phyloP scores from a whole-genome alignment of 2,797 vertebrate species.

The Cryptoblepharus egeriae region DNA sequence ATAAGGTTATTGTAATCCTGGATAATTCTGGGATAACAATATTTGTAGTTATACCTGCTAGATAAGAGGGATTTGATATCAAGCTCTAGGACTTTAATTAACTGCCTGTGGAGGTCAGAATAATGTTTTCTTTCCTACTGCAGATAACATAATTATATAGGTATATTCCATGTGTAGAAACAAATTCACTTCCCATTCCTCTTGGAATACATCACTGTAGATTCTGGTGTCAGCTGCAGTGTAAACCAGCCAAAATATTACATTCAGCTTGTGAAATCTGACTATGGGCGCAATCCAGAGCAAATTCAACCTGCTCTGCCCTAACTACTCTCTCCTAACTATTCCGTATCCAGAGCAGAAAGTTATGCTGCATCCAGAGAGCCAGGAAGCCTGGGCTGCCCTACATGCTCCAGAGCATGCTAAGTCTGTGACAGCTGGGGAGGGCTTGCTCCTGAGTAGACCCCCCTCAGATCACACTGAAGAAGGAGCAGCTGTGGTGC shows the following conservation, averaged over 20 bases:
- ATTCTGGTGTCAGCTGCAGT: not conserved
- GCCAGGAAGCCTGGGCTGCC: too few relatives aligned
- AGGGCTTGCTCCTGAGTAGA: too few relatives aligned
- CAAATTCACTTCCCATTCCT: not conserved
- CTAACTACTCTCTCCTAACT: too few relatives aligned
- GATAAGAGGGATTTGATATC: constrained; percentile 48
- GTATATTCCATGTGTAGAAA: not conserved
- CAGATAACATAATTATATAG: constrained; percentile 12
- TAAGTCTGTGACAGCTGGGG: too few relatives aligned
- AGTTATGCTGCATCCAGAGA: too few relatives aligned
- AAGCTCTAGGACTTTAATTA: constrained; percentile 40
- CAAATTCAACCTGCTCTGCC: too few relatives aligned
- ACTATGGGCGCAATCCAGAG: too few relatives aligned
- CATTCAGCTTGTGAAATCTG: not conserved
- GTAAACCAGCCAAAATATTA: not conserved
- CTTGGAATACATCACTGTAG: not conserved
- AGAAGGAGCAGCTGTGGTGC: too few relatives aligned
- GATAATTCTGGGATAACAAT: constrained; percentile 37
- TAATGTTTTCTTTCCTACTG: not conserved
- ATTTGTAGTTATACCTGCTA: constrained; percentile 36
- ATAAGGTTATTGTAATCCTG: constrained; percentile 51
- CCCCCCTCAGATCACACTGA: too few relatives aligned
- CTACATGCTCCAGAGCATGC: too few relatives aligned
- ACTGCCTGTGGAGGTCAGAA: not conserved
- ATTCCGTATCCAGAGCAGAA: too few relatives aligned